These are phyloP conservation scores for Sebastes miniatus DNA, from an alignment of 2,797 vertebrate genomes.

Conservation along the genomic window DNA sequence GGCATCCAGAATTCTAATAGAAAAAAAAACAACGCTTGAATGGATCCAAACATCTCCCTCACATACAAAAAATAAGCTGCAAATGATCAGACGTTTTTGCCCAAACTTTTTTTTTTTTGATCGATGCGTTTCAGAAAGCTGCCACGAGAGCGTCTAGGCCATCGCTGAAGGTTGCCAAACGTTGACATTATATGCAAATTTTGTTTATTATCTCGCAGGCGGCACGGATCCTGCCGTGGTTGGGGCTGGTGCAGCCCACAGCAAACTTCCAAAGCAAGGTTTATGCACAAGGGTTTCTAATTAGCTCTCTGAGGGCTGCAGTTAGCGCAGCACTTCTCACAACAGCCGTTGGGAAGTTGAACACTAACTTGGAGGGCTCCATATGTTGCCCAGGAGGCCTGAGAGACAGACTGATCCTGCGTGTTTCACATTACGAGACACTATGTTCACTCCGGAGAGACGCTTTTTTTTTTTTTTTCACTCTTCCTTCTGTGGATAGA, in stretches of 20 bases:
- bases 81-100: conserved; percentile 57
- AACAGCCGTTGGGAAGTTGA: conserved; percentile 81
- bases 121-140: conserved; percentile 64
- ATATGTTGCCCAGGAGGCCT: conserved; percentile 85
- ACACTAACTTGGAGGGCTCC: conserved; percentile 80
- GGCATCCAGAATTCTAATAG: conserved; percentile 57
- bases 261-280: conserved; percentile 79
- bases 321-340: conserved; percentile 76
- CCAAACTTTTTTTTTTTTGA: conserved; percentile 58
- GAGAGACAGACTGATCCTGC: conserved; percentile 63
- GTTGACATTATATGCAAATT: conserved; percentile 85
- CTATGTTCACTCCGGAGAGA: conserved; percentile 54
- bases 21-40: conserved; percentile 22
- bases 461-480: neutral
- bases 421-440: conserved; percentile 63
- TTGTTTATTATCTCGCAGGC: conserved; percentile 83
- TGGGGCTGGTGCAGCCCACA: conserved; percentile 75
- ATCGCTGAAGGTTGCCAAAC: conserved; percentile 70
- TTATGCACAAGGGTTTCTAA: conserved; percentile 84
- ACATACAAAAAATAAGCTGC: conserved; percentile 42
- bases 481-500: conserved; percentile 17
- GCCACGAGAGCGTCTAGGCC: conserved; percentile 61
- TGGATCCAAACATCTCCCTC: conserved; percentile 50
- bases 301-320: conserved; percentile 85
- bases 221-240: conserved; percentile 79